These are phyloP conservation scores for Thryonomys swinderianus DNA, from an alignment of 2,113 vertebrate species.

Conservation along the genomic window DNA sequence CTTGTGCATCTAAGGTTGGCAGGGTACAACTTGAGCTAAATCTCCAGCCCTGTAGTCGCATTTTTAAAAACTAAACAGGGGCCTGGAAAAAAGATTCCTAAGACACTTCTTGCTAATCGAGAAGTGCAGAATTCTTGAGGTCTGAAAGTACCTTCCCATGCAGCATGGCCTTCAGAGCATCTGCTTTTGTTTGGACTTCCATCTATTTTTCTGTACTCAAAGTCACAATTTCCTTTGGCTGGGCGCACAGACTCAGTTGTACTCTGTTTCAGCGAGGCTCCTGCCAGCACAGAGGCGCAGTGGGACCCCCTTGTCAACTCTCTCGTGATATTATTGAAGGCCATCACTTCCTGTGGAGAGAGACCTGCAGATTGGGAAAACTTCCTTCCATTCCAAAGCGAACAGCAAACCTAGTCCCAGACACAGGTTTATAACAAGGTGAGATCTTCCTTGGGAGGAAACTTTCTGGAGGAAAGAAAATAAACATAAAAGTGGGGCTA, in stretches of 20 bases:
- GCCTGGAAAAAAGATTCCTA: neutral
- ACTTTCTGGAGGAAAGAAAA: neutral
- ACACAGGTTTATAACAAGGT: neutral
- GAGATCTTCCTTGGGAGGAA: neutral
- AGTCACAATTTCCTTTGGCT: neutral
- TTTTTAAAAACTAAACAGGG: no score
- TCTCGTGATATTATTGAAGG: accelerated
- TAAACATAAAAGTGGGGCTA: neutral
- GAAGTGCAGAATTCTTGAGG: neutral
- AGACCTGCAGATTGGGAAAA: neutral
- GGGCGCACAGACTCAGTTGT: neutral
- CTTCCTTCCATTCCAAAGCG: neutral
- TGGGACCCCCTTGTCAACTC: accelerated
- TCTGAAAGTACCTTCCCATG: neutral
- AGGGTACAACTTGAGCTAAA: no score
- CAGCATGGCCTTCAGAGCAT: accelerated
- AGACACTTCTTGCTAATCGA: neutral
- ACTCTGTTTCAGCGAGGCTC: neutral
- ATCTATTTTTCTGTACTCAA: neutral
- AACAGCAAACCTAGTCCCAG: neutral
- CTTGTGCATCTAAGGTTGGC: no score
- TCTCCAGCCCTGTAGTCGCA: no score
- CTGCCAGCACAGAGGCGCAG: neutral
- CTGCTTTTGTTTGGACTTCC: neutral
- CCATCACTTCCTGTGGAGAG: neutral